A percentile compares a stretch with the other conserved stretches of the same genome.
Evolutionary conservation across 2,113 vertebrate genomes (phyloP).

Genomic region (Sinosuthora webbiana): DNA sequence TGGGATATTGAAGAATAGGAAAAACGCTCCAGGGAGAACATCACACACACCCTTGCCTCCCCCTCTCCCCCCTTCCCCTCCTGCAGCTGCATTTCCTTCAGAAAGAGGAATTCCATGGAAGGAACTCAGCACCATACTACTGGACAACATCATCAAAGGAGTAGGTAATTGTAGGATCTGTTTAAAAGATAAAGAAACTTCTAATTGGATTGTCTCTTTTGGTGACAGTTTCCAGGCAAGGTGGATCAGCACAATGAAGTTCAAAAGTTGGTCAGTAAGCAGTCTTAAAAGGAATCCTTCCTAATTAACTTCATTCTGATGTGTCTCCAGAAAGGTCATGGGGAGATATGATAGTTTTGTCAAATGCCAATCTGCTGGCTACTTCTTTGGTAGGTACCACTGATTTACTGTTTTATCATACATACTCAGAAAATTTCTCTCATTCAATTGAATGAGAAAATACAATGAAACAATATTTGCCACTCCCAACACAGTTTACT

Average conservation of each 20-base stretch:
- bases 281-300: neutral
- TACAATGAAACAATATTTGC: neutral
- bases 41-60: neutral
- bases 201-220: neutral
- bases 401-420: neutral
- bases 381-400: neutral
- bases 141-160: neutral
- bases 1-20: neutral
- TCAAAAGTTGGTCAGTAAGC: neutral
- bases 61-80: accelerated
- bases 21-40: neutral
- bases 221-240: constrained; percentile 16
- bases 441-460: neutral
- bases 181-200: constrained; percentile 18
- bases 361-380: neutral
- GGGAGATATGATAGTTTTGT: neutral
- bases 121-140: neutral
- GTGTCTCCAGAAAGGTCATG: neutral
- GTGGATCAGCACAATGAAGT: neutral
- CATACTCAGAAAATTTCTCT: neutral
- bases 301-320: neutral
- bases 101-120: neutral
- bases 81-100: neutral
- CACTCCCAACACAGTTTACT: neutral
- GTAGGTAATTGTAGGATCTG: neutral